These are phyloP conservation scores for Blera fallax DNA, from an alignment of 2,888 invertebrate species.

Conservation along the genomic window DNA sequence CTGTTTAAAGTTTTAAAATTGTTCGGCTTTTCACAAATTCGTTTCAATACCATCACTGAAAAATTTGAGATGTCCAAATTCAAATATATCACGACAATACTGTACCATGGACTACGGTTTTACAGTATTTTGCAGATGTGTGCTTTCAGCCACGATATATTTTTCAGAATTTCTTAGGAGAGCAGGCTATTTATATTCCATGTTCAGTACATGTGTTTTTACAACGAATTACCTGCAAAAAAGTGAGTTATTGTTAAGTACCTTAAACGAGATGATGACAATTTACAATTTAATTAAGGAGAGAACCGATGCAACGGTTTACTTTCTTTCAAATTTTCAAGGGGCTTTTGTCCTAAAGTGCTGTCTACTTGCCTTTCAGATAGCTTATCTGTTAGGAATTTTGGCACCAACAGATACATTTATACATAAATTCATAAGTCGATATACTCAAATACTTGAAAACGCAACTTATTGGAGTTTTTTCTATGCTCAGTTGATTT, in stretches of 20 bases:
- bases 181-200: background rate
- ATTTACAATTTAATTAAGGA: background rate
- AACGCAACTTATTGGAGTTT: background rate
- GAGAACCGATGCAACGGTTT: background rate
- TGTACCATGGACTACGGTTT: background rate
- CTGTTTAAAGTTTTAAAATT: background rate
- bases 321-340: background rate
- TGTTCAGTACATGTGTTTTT: background rate
- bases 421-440: background rate
- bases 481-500: background rate
- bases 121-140: too few species aligned
- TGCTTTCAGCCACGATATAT: background rate
- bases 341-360: background rate
- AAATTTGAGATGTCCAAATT: background rate
- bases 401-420: too few species aligned
- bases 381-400: background rate
- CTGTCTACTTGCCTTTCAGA: background rate
- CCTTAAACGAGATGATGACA: background rate
- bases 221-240: background rate
- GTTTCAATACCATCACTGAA: background rate
- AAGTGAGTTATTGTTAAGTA: background rate
- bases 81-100: background rate
- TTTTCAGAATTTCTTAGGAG: background rate
- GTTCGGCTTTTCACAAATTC: background rate
- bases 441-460: background rate